These are phyloP conservation scores for Linnaemya tessellans DNA, from an alignment of 2,888 invertebrate genomes.

Conservation along the genomic window DNA sequence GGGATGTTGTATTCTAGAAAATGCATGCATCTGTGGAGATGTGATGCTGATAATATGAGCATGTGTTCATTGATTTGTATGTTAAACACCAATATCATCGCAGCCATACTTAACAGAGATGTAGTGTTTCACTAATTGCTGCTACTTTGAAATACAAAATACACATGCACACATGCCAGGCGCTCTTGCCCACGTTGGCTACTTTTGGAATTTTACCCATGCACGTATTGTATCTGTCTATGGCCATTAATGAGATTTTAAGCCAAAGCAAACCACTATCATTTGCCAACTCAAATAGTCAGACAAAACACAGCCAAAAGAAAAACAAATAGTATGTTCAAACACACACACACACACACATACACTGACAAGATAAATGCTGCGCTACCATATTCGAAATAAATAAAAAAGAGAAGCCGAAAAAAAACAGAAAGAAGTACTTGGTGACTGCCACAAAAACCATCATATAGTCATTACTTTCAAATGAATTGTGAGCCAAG, in stretches of 20 bases:
- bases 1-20: too few relatives aligned
- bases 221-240: conserved; percentile 23
- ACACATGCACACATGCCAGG: neutral
- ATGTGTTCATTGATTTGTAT: conserved; percentile 1
- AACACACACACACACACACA: conserved; percentile 3
- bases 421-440: neutral
- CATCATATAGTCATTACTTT: conserved; percentile 66
- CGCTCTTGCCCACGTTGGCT: neutral
- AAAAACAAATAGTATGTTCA: conserved; percentile 9
- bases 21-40: neutral
- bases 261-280: conserved; percentile 66
- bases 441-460: conserved; percentile 54
- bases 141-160: conserved; percentile 17
- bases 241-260: conserved; percentile 71
- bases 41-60: neutral
- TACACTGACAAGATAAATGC: conserved; percentile 37
- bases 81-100: conserved; percentile 27
- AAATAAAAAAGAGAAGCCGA: conserved; percentile 33
- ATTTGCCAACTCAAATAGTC: conserved; percentile 64
- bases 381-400: conserved; percentile 41
- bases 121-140: conserved; percentile 61
- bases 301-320: conserved; percentile 10
- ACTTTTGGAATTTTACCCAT: conserved; percentile 16
- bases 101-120: conserved; percentile 43
- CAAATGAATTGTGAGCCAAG: conserved; percentile 68